Base-by-base conservation (phyloP, 2,888 invertebrate species). In the Germaria angustata region DNA sequence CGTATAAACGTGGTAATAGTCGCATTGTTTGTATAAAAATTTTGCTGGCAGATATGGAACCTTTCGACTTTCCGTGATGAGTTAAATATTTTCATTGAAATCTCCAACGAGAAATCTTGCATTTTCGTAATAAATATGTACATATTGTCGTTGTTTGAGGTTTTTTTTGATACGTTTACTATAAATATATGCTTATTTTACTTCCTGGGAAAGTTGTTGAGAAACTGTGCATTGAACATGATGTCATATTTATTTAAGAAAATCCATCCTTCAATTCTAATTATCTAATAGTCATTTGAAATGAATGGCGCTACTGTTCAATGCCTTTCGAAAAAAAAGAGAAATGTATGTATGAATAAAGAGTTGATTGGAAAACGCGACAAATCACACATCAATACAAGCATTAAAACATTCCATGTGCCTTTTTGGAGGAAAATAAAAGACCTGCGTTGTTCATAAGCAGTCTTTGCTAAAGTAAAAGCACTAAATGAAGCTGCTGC, bases 331-430 rank as follows among this genome's bases (percentile, higher is more conserved):
- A 79, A 65, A 68, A 51, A 41, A 44, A n/a, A 28, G 6, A 39
- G 0, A 22, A 4, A 20, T 1, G 3, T 44, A 44, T 3, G 39
- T 44, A 22, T 5, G 69, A 61, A 61, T 17, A 69, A 65, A 55
- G 39, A 77, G 41, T 69, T 65, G 78, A 78, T 78, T 78, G 51
- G 65, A 69, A 82, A 71, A 82, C 65, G 82, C 82, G 79, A 82
- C 82, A 82, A 82, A 82, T 82, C 82, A 76, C 82, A 82, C 82
- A 76, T 82, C 65, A 69, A 71, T 53, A 82, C 82, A 79, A 71
- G 75, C 71, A 59, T 41, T 69, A 66, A 61, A 79, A 66, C 75
- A 82, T 75, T 71, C 51, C 72, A 66, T 66, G 75, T 76, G 36
- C 46, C 13, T 17, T 41, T 55, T 55, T 46, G 11, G 9, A 66